Evolutionary conservation across 2,797 vertebrate species (phyloP).

Genomic region (Syngnathus rostellatus): DNA sequence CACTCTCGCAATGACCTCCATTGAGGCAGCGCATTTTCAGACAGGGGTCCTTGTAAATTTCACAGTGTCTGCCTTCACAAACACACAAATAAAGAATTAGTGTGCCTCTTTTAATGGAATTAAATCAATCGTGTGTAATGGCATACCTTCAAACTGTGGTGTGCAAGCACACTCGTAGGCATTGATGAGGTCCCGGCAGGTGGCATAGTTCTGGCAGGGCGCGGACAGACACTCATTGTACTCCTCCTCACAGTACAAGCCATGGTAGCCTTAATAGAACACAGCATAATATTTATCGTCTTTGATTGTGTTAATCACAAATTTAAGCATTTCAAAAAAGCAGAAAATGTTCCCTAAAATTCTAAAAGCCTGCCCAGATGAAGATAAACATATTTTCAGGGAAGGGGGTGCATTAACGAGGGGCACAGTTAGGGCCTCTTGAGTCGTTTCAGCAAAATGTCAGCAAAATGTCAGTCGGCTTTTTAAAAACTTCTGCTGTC

Average conservation of each 20-base stretch:
- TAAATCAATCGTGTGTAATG: not conserved
- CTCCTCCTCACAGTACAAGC: constrained; percentile 95
- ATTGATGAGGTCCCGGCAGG: constrained; percentile 87
- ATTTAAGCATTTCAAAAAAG: not conserved
- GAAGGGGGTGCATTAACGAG: constrained; percentile 38
- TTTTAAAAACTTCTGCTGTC: constrained; percentile 46
- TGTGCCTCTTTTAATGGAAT: not conserved
- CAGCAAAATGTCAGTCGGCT: constrained; percentile 65
- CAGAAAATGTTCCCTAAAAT: not conserved
- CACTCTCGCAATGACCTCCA: constrained; percentile 82
- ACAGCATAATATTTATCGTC: constrained; percentile 10
- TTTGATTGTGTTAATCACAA: not conserved
- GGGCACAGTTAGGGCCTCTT: constrained; percentile 36
- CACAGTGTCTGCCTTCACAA: constrained; percentile 82
- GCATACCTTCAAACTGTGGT: constrained; percentile 84
- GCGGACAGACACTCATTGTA: constrained; percentile 92
- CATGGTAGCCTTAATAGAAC: constrained; percentile 82
- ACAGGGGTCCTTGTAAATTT: constrained; percentile 90
- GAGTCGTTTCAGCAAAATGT: constrained; percentile 50
- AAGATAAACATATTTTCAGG: not conserved
- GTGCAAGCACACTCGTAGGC: constrained; percentile 86
- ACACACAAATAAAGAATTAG: constrained; percentile 4
- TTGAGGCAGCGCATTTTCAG: constrained; percentile 86
- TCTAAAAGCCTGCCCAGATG: not conserved
- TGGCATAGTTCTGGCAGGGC: constrained; percentile 90